A percentile compares a stretch with the other conserved stretches of the same genome.
phyloP scores from a whole-genome alignment of 1,140 invertebrate genomes.

The Oryctes rhinoceros region DNA sequence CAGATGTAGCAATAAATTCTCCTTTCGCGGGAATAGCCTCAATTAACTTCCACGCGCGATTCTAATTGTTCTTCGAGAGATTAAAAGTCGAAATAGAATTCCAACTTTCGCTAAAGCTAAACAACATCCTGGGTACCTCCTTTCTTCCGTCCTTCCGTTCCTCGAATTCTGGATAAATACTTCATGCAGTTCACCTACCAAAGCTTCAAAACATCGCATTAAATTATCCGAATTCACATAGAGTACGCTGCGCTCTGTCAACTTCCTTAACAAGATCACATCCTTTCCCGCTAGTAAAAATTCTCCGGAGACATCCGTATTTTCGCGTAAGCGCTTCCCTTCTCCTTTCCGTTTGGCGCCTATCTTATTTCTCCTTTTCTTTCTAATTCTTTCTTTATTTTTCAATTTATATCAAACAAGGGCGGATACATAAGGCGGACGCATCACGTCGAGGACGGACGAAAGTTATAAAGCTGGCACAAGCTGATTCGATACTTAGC shows the following conservation, averaged over 20 bases:
- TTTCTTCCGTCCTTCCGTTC: background rate
- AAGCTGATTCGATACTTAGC: constrained; percentile 24
- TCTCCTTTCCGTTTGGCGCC: background rate
- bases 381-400: background rate
- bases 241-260: constrained; percentile 3
- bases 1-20: background rate
- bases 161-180: background rate
- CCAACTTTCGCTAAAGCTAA: background rate
- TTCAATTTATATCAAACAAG: constrained; percentile 32
- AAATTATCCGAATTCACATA: constrained; percentile 27
- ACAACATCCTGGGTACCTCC: background rate
- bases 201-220: constrained; percentile 21
- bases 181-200: background rate
- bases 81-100: background rate
- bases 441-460: background rate
- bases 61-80: background rate
- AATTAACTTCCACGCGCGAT: background rate
- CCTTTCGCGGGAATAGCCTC: background rate
- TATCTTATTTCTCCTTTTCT: background rate
- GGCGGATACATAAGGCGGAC: background rate
- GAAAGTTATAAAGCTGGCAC: constrained; percentile 4
- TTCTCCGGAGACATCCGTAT: constrained; percentile 11
- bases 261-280: constrained; percentile 20
- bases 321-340: constrained; percentile 10
- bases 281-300: background rate